Base-by-base conservation (phyloP, 1,140 invertebrate species). In the Drosophila persimilis region DNA sequence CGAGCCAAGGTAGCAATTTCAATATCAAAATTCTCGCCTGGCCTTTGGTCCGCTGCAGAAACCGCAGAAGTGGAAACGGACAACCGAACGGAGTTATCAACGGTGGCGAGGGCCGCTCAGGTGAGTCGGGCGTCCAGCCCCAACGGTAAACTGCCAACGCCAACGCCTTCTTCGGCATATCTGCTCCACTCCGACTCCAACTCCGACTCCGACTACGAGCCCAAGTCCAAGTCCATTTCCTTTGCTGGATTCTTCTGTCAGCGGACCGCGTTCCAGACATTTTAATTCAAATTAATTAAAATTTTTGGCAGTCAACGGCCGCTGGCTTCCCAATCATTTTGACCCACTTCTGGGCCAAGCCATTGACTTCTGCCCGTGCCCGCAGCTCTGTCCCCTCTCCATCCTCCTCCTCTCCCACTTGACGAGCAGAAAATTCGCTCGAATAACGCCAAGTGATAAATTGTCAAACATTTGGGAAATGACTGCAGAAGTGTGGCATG, bases 251-350 rank as follows among this genome's bases (percentile, higher is more conserved):
- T 72, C 59, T 73, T 72, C 59, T 73, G 71, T 46, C 71, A 46
- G 67, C 46, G 66, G 43, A 56, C 58, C 59, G 47, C 46, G 20
- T 80, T 56, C 52, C 22, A 43, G 85, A 85, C 80, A 73, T 85
- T 85, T 85, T 85, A 85, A 85, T 85, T 75, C 67, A 79, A 85
- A 85, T 85, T 85, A 80, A 85, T 85, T 85, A 85, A 85, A 84
- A 85, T 73, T 65, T 64, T 53, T 62, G 69, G 48, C 70, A 69
- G 31, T 55, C 67, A 29, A 41, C 52, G 67, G 57, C 67, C 70
- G 70, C 24, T 46, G 69, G 66, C 50, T 73, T 8, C 53, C 55
- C 75, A 47, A 67, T 73, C 60, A 56, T 45, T 70, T 45, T 80
- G 80, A 61, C 76, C 80, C 51, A 77, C 44, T 70, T 85, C 8